Base-by-base conservation (phyloP, 2,888 invertebrate genomes). In the Catocala nupta region DNA sequence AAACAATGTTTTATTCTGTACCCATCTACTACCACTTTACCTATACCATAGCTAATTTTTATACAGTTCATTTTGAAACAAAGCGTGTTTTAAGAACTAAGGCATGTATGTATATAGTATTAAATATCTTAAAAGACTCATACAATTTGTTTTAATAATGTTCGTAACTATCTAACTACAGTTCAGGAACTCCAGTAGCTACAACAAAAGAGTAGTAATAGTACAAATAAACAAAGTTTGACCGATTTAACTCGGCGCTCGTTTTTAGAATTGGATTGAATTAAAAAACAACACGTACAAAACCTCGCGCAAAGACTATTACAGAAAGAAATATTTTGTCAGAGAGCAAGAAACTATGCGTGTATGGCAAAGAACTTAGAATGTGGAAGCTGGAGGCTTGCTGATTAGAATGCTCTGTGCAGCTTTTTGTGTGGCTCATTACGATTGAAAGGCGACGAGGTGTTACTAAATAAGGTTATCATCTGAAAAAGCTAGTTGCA, bases 401-500 rank as follows among this genome's bases (percentile, higher is more conserved):
- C 48, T 59, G 59, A 64, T 63, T 63, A 68, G 48, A 66, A 63
- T 70, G 57, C 58, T 57, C 25, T 36, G 11, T 56, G 8, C 54
- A 58, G 25, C 43, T 75, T 75, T 74, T 77, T 74, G 47, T 64
- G 7, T 50, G 33, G 8, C 7, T 65, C 55, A 63, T 59, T 60
- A 54, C 55, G 51, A 71, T 68, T 65, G 60, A 70, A 75, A 71
- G 57, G 68, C 67, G 68, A 63, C 44, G 62, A 60, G 59, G 63
- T 76, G 76, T 77, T 77, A 78, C 82, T 82, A 80, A 81, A 81
- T 77, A 83, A 84, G 86, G 85, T 81, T 82, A 79, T 78, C 78
- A 79, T 80, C 80, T 83, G 86, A 80, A 83, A 86, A 86, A 82
- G 84, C 88, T 87, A 88, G 85, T 83, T 81, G 81, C 81, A 81